Percentiles rank a stretch among this genome's conserved stretches.
Evolutionary conservation across 2,797 vertebrate species (phyloP).

Genomic region (Peromyscus melanophrys): DNA sequence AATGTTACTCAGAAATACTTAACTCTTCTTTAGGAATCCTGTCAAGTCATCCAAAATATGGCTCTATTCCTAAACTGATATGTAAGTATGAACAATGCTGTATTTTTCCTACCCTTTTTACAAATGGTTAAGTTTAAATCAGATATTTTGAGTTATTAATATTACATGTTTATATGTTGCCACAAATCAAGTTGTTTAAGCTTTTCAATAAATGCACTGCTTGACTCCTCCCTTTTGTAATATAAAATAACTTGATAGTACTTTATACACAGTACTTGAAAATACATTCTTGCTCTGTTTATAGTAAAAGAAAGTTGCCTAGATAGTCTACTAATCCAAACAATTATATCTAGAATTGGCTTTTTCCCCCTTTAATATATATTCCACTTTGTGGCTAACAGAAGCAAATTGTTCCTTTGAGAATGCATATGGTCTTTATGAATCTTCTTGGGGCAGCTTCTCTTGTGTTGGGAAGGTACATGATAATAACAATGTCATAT

Average conservation of each 20-base stretch:
- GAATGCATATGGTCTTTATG: not conserved
- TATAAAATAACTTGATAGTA: slow-evolving; percentile 43
- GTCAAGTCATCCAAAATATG: slow-evolving; percentile 89
- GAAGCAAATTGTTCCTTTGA: not conserved
- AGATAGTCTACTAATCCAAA: slow-evolving; percentile 33
- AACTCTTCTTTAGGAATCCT: slow-evolving; percentile 89
- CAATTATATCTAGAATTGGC: slow-evolving; percentile 56
- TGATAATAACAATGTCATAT: not conserved
- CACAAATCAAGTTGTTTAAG: slow-evolving; percentile 15
- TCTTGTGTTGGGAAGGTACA: not conserved
- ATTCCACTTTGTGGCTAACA: slow-evolving; percentile 19
- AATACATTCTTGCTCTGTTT: slow-evolving; percentile 39
- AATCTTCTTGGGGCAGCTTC: slow-evolving; percentile 7
- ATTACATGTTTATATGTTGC: slow-evolving; percentile 50
- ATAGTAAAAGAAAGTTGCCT: not conserved
- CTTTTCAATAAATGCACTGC: slow-evolving; percentile 55
- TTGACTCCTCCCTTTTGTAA: slow-evolving; percentile 27
- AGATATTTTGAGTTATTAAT: slow-evolving; percentile 38
- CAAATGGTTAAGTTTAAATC: slow-evolving; percentile 56
- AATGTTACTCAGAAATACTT: slow-evolving; percentile 71
- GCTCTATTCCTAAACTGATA: slow-evolving; percentile 91
- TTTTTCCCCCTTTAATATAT: not conserved
- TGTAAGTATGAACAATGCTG: slow-evolving; percentile 89
- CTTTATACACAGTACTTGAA: slow-evolving; percentile 20
- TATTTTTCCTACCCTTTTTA: slow-evolving; percentile 37